Conservation (phyloP, 2,888 invertebrate genomes). For the Lypha dubia region DNA sequence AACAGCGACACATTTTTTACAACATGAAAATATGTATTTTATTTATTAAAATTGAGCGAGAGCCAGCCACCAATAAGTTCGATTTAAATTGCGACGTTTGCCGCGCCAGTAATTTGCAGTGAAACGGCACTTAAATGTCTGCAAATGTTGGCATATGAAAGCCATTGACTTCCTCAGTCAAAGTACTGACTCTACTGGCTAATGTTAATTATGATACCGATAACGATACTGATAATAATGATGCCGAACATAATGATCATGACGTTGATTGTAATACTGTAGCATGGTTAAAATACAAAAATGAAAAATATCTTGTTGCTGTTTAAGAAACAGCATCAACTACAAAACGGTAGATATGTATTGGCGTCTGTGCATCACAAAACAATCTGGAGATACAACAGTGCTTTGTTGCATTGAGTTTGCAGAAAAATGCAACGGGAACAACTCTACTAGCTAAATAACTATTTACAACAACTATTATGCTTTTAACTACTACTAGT, state of each 20-base stretch:
- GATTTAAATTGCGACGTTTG: not conserved
- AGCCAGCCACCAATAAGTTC: not conserved
- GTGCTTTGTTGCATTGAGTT: constrained; percentile 22
- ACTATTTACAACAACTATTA: constrained; percentile 50
- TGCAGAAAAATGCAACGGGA: constrained; percentile 68
- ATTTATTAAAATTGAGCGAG: constrained; percentile 22
- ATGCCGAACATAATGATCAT: constrained; percentile 21
- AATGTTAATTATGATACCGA: constrained; percentile 17
- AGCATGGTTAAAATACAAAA: constrained; percentile 36
- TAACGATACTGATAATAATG: constrained; percentile 2
- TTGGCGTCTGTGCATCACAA: constrained; percentile 52
- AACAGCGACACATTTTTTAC: constrained; percentile 44
- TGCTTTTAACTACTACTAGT: constrained; percentile 14
- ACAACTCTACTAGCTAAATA: constrained; percentile 49
- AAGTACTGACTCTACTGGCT: constrained; percentile 25
- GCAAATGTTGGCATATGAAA: constrained; percentile 51
- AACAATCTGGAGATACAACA: constrained; percentile 12
- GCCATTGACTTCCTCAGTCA: constrained; percentile 64
- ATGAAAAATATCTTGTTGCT: constrained; percentile 49
- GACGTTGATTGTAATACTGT: constrained; percentile 31
- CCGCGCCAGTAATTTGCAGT: constrained; percentile 5
- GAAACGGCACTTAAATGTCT: constrained; percentile 67
- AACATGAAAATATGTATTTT: constrained; percentile 49
- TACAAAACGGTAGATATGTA: constrained; percentile 72
- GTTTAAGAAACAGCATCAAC: constrained; percentile 51